phyloP scores from a whole-genome alignment of 2,113 vertebrate species.

The Vulpes ferrilata region DNA sequence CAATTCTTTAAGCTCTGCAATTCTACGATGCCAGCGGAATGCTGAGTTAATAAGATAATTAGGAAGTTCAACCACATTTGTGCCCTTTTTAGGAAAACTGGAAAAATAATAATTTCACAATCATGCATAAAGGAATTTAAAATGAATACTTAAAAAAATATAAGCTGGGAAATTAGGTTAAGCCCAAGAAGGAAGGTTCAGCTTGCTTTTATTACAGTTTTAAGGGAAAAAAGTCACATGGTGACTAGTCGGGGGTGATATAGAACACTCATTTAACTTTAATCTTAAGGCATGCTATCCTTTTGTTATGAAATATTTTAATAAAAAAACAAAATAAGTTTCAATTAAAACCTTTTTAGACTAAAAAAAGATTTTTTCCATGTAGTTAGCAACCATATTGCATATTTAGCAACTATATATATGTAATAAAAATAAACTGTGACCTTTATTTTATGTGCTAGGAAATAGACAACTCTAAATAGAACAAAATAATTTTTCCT shows the following conservation, averaged over 20 bases:
- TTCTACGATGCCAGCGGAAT: background rate
- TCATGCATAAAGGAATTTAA: background rate
- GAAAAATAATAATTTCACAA: background rate
- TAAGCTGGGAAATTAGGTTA: background rate
- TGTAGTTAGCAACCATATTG: background rate
- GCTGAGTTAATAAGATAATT: background rate
- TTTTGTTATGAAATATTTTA: background rate
- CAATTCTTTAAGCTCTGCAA: background rate
- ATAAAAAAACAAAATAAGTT: background rate
- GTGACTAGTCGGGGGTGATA: background rate
- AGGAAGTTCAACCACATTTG: background rate
- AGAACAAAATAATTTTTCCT: background rate
- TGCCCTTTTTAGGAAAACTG: background rate
- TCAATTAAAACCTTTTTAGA: conserved; percentile 7
- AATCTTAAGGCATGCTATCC: background rate
- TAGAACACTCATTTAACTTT: background rate
- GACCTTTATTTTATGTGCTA: background rate
- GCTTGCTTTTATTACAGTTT: background rate
- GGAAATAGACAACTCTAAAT: background rate
- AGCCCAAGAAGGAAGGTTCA: background rate
- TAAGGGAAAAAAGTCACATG: background rate
- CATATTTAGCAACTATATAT: background rate
- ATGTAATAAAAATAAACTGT: background rate
- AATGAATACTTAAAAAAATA: background rate
- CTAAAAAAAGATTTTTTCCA: conserved; percentile 5